These are phyloP conservation scores for Potorous gilbertii DNA, from an alignment of 2,797 vertebrate genomes.

Conservation along the genomic window DNA sequence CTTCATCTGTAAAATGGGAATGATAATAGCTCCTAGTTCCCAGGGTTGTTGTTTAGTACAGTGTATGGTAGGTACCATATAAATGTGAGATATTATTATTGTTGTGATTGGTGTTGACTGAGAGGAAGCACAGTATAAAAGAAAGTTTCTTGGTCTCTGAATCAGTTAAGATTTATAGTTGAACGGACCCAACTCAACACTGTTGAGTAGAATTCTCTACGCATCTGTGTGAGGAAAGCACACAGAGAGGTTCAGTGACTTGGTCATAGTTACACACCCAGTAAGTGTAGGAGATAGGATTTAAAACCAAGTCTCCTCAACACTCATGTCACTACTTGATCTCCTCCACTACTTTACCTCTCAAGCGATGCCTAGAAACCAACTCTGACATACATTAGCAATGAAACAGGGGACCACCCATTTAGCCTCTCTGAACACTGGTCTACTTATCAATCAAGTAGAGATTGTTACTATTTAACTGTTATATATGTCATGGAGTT, in stretches of 20 bases:
- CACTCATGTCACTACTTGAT: too few relatives aligned
- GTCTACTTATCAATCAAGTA: too few relatives aligned
- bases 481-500: too few relatives aligned
- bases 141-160: background rate
- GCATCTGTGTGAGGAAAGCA: background rate
- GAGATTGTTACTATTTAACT: too few relatives aligned
- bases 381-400: too few relatives aligned
- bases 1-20: background rate
- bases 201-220: background rate
- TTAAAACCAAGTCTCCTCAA: background rate
- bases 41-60: background rate
- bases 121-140: too few relatives aligned
- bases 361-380: background rate
- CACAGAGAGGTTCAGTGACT: background rate
- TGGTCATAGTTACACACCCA: background rate
- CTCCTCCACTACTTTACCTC: background rate
- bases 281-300: background rate
- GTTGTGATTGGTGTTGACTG: background rate
- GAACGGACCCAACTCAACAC: background rate
- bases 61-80: background rate
- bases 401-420: too few relatives aligned
- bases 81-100: background rate
- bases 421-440: too few relatives aligned
- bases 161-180: background rate
- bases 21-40: background rate